Evolutionary conservation across 2,113 vertebrate genomes (phyloP), one percentile per base, ranked within the genome.

Genomic region (Lucifuga dentata): DNA sequence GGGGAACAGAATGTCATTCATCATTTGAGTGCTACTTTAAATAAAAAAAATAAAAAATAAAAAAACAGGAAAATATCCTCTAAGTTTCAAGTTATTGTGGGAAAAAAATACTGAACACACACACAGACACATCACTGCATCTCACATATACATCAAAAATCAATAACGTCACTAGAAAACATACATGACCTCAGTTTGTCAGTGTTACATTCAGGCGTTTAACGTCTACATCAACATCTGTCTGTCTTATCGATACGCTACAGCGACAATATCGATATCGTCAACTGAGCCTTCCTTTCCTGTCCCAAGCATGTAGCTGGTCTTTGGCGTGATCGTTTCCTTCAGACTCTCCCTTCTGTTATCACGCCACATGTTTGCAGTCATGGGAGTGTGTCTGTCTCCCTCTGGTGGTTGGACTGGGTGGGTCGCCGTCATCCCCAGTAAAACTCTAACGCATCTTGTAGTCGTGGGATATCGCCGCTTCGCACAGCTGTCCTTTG

Each of bases 401-500:
- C 76, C 73, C 62, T 19, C 69, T 69, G 56, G 26, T 29, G 33
- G 43, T 21, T 35, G 7, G 11, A 50, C 53, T 76, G 70, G 32
- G 36, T 0, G 35, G 57, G 19, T 36, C 51, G 20, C 84, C 86
- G 43, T 20, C 8, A 20, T 63, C 72, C 67, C 44, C 58, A 17
- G 36, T 3, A 75, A 32, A 48, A 19, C 44, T 40, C 70, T 97
- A 99, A 66, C 95, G 96, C 98, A 99, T 99, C 90, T 96, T 98
- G 91, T 99, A 99, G 93, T 98, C 96, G 41, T 99, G 97, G 83
- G 94, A 93, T 81, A 99, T 94, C 43, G 96, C 96, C 20, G 94
- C 94, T 91, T 98, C 98, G 61, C 96, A 97, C 41, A 99, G 94
- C 91, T 99, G 98, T 68, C 98, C 98, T 91, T 98, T 98, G 90